phyloP scores from a whole-genome alignment of 2,888 invertebrate genomes.

The Anthrax anthrax region DNA sequence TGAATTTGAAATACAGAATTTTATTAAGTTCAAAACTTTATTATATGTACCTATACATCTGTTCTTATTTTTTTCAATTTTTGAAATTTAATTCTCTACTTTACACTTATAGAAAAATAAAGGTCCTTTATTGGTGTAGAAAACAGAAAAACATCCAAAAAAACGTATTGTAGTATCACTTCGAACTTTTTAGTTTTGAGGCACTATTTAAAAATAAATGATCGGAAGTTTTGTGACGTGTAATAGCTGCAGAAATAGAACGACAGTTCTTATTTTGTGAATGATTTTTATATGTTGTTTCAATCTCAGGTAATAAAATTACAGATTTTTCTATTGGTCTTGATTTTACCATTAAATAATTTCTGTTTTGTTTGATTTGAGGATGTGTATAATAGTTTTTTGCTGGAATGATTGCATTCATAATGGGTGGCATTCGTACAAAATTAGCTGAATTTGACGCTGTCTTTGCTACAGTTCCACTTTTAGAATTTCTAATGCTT shows the following conservation, averaged over 20 bases:
- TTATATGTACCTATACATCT: no score
- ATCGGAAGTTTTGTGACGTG: conserved; percentile 23
- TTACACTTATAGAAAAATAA: no score
- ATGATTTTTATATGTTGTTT: no score
- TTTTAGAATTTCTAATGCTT: neutral
- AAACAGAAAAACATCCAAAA: no score
- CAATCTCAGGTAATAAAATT: conserved; percentile 2
- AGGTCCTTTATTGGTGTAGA: no score
- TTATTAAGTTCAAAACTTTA: no score
- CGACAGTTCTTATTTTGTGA: conserved; percentile 16
- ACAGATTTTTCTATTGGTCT: conserved; percentile 3
- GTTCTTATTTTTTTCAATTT: no score
- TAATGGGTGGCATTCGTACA: conserved; percentile 28
- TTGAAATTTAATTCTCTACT: no score
- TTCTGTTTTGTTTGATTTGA: conserved; percentile 1
- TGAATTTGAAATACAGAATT: no score
- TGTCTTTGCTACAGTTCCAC: neutral
- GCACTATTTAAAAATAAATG: conserved; percentile 31
- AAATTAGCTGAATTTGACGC: conserved; percentile 18
- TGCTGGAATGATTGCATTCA: conserved; percentile 25
- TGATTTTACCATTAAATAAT: neutral
- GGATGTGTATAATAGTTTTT: conserved; percentile 21
- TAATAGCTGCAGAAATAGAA: conserved; percentile 29
- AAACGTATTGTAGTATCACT: no score
- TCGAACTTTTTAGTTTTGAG: conserved; percentile 29